Evolutionary conservation across 2,797 vertebrate genomes (phyloP), one percentile per base, ranked within the genome.

Genomic region (Enteromius radiatus): DNA sequence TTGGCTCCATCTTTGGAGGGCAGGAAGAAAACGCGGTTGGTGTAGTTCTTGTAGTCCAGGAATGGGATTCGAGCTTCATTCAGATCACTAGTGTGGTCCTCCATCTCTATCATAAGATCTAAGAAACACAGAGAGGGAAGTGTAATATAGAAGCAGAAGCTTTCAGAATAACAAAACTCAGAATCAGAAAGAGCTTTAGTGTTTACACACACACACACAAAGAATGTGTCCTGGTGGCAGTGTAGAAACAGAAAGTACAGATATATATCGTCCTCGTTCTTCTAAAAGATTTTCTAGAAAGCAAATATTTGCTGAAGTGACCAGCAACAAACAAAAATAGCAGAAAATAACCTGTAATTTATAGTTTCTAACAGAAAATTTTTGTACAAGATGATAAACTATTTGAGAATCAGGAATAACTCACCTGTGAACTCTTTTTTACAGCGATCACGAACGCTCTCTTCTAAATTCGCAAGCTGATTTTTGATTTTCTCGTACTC

Each of bases 41-140:
- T 98, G 92, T 99, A 99, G 5, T 95, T 99, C 94, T 98, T 98
- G 88, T 98, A 99, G 92, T 98, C 97, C 85, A 98, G 89, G 86
- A 98, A 96, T 0, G 98, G 98, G 85, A 98, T 99, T 49, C 97
- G 93, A 1, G 95, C 97, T 91, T 99, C 98, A 1, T 95, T 98
- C 85, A 97, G 90, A 1, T 99, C 98, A 8, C 94, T 99, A 59
- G 97, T 98, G 87, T 99, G 97, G 90, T 99, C 98, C 86, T 99
- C 98, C 98, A 99, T 99, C 92, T 99, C 98, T 43, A 99, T 99
- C 98, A 99, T 99, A 79, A 99, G 93, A 91, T 99, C 98, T 99
- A 89, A 6, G 69, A 15, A 54, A 49, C 73, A 43, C 47, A 81
- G n/a, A 67, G 15, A 49, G 41, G 11, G 5, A 26, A 3, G 68